phyloP scores from a whole-genome alignment of 2,888 invertebrate species.

The Melinaea marsaeus region DNA sequence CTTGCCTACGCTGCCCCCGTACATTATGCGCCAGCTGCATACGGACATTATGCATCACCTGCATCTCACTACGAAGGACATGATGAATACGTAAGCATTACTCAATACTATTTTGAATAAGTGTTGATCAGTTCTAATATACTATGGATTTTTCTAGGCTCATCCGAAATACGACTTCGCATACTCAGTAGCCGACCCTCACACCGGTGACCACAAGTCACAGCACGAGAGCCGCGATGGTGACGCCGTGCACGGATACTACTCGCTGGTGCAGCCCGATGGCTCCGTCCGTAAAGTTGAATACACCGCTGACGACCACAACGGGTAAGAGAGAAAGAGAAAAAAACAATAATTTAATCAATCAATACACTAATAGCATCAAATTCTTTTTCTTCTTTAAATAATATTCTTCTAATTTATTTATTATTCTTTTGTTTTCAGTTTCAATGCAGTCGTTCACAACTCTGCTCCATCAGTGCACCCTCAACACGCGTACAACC shows the following conservation, averaged over 20 bases:
- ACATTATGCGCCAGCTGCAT: constrained; percentile 39
- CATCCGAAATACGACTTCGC: constrained; percentile 69
- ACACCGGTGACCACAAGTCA: constrained; percentile 78
- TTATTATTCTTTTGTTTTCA: constrained; percentile 38
- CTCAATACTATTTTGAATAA: neutral
- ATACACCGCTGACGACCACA: constrained; percentile 65
- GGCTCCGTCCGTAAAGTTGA: constrained; percentile 73
- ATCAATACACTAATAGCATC: too few relatives aligned
- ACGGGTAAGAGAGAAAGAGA: constrained; percentile 44
- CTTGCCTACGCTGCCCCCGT: constrained; percentile 43
- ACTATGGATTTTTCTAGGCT: constrained; percentile 39
- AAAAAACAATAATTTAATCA: too few relatives aligned
- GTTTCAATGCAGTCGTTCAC: constrained; percentile 73
- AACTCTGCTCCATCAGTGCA: constrained; percentile 61
- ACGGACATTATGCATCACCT: constrained; percentile 33
- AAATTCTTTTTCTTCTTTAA: too few relatives aligned
- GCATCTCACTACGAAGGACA: constrained; percentile 39
- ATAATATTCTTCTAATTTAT: too few relatives aligned
- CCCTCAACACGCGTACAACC: constrained; percentile 46
- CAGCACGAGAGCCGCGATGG: constrained; percentile 75
- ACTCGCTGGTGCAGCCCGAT: constrained; percentile 74
- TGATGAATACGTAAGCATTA: constrained; percentile 38
- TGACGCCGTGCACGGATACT: constrained; percentile 78
- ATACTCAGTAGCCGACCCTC: constrained; percentile 75
- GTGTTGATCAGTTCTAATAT: neutral